Conservation (phyloP, 2,113 vertebrate genomes). For the Xyliphius kryptos region DNA sequence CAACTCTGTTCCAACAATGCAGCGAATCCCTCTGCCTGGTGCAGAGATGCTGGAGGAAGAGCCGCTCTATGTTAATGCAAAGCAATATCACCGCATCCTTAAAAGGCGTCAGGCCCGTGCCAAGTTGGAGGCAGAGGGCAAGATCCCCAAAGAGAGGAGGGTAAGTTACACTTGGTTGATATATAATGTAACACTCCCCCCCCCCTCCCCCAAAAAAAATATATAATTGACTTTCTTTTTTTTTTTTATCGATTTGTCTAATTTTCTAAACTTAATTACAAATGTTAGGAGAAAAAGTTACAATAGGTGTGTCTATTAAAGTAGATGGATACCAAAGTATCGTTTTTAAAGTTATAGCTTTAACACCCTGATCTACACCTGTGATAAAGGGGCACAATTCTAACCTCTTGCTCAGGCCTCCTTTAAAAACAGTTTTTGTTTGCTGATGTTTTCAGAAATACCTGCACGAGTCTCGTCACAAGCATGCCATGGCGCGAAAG, state of each 20-base stretch:
- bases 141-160: constrained; percentile 95
- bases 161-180: constrained; percentile 54
- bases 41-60: constrained; percentile 99
- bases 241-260: too few relatives aligned
- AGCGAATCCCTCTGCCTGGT: constrained; percentile 93
- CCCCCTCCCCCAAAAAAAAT: too few relatives aligned
- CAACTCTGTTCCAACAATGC: constrained; percentile 83
- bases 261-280: too few relatives aligned
- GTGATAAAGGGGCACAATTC: too few relatives aligned
- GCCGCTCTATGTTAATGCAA: constrained; percentile 95
- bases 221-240: too few relatives aligned
- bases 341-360: too few relatives aligned
- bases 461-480: constrained; percentile 90
- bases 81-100: constrained; percentile 96
- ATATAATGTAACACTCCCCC: background rate
- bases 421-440: background rate
- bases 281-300: too few relatives aligned
- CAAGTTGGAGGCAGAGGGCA: constrained; percentile 95
- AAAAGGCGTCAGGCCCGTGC: constrained; percentile 94
- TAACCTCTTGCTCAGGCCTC: too few relatives aligned
- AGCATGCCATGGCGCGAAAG: constrained; percentile 96
- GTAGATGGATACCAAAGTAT: too few relatives aligned
- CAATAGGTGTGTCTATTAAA: too few relatives aligned
- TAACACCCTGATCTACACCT: too few relatives aligned
- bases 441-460: constrained; percentile 76